phyloP scores from a whole-genome alignment of 2,888 invertebrate species.

The Pyrrhosoma nymphula region DNA sequence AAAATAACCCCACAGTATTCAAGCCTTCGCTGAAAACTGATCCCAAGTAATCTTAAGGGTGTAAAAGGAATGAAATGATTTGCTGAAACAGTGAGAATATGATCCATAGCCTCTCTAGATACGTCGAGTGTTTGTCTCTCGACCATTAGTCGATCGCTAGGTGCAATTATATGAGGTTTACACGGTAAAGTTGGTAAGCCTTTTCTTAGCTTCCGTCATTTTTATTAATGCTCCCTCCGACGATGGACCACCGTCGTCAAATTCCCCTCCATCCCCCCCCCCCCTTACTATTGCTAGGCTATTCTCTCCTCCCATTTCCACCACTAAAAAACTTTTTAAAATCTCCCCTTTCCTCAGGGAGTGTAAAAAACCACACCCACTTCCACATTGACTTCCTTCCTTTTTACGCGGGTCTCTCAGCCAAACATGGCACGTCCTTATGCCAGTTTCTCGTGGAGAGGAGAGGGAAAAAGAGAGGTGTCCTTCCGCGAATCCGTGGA shows the following conservation, averaged over 20 bases:
- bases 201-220: background rate
- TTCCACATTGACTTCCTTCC: background rate
- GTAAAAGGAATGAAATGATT: no score
- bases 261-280: no score
- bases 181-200: background rate
- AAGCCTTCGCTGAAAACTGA: no score
- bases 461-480: conserved; percentile 1
- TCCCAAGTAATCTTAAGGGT: no score
- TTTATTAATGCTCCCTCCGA: background rate
- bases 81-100: no score
- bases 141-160: background rate
- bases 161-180: background rate
- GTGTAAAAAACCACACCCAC: background rate
- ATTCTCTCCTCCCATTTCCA: background rate
- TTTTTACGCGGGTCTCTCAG: background rate
- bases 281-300: background rate
- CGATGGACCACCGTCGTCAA: background rate
- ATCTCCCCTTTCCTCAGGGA: background rate
- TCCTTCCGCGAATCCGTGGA: conserved; percentile 42
- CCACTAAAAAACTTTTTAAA: background rate
- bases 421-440: conserved; percentile 45
- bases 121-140: background rate
- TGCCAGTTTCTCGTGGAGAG: background rate
- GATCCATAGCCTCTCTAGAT: no score
- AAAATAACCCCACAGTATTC: no score